Evolutionary conservation across 2,797 vertebrate genomes (phyloP).

Genomic region (Ispidina picta): DNA sequence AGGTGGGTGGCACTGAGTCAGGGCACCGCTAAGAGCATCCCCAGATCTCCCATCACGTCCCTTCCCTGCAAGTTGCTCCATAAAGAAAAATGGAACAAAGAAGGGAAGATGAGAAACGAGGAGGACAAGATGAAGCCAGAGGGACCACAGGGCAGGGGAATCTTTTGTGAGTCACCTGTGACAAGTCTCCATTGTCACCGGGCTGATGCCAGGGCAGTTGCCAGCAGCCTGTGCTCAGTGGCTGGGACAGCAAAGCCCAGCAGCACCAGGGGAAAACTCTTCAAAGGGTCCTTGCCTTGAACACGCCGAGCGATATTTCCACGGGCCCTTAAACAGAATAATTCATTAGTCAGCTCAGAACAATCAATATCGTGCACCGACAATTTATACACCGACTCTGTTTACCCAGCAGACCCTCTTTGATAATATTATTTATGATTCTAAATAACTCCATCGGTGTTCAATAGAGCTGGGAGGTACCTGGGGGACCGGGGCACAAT

Average conservation of each 20-base stretch:
- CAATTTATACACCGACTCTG: constrained; percentile 75
- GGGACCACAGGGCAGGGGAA: background rate
- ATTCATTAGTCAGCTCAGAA: constrained; percentile 78
- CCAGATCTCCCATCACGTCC: rapidly evolving
- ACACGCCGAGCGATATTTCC: constrained; percentile 36
- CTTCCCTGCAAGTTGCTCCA: rapidly evolving
- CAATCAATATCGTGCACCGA: constrained; percentile 70
- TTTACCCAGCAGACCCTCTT: constrained; percentile 79
- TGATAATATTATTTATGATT: constrained; percentile 83
- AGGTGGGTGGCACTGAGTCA: background rate
- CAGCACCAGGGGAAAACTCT: background rate
- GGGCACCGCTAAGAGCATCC: background rate
- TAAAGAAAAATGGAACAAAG: background rate
- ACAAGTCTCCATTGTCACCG: background rate
- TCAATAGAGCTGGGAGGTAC: constrained; percentile 74
- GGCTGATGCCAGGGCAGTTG: background rate
- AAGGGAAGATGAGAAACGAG: background rate
- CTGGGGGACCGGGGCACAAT: constrained; percentile 73
- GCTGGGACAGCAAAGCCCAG: background rate
- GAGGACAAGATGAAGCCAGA: background rate
- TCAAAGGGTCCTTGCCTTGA: constrained; percentile 39
- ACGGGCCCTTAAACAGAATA: constrained; percentile 77
- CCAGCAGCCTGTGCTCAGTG: background rate
- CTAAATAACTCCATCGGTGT: constrained; percentile 80
- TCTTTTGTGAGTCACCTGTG: rapidly evolving